Conservation (phyloP, 2,797 vertebrate genomes). For the Nasua narica region DNA sequence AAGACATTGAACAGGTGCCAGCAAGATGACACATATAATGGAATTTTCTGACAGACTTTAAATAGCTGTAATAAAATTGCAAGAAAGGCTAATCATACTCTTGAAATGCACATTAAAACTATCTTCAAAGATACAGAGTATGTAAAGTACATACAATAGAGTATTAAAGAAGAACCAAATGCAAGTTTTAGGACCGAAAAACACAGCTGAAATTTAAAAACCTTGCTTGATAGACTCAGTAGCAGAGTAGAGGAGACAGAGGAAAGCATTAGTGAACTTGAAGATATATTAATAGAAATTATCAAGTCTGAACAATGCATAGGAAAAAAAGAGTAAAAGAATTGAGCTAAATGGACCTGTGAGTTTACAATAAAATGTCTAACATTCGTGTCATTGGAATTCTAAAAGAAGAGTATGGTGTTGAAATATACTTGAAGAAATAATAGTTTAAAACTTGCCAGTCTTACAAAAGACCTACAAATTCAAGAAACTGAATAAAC, state of each 20-base stretch:
- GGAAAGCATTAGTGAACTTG: not conserved
- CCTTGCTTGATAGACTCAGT: not conserved
- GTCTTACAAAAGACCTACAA: not conserved
- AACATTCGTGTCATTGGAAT: not conserved
- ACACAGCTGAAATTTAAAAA: not conserved
- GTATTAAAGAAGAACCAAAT: not conserved
- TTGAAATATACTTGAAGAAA: not conserved
- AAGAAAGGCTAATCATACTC: not conserved
- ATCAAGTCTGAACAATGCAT: not conserved
- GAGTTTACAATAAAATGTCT: not conserved
- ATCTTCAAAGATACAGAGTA: not conserved
- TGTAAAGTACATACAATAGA: not conserved
- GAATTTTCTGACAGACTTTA: slow-evolving; percentile 9
- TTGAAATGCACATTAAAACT: not conserved
- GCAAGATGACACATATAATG: not conserved
- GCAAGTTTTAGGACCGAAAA: not conserved
- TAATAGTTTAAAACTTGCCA: not conserved
- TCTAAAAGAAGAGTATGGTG: not conserved
- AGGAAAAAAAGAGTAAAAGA: not conserved
- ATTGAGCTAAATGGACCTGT: not conserved
- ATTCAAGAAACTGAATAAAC: not conserved
- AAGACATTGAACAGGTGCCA: not conserved
- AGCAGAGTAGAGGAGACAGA: not conserved
- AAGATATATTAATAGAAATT: not conserved
- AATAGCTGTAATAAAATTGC: not conserved